Evolutionary conservation across 37 sponge, comb jelly and placozoan species (phyloP).

Genomic region (Crambe crambe): DNA sequence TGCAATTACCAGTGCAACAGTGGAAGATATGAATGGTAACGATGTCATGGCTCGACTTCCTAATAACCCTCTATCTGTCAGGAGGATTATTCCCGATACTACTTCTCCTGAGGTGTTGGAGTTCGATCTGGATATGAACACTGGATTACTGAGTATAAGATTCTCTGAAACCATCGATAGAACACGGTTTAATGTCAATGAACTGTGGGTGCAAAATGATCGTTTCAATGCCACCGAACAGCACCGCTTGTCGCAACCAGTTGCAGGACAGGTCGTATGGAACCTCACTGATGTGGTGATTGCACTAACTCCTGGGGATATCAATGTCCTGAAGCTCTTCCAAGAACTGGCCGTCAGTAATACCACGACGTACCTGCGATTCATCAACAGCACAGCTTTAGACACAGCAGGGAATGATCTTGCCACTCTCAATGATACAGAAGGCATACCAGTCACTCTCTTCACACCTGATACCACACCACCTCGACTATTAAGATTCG

Average conservation of each 20-base stretch:
- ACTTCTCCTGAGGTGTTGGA: conserved; percentile 29
- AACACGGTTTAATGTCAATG: conserved; percentile 27
- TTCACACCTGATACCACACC: conserved; percentile 80
- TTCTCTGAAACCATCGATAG: conserved; percentile 80
- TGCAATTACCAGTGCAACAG: conserved; percentile 44
- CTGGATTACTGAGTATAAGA: conserved; percentile 53
- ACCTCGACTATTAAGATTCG: conserved; percentile 57
- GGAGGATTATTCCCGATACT: conserved; percentile 33
- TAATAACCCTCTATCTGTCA: conserved; percentile 17
- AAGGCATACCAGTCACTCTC: conserved; percentile 39
- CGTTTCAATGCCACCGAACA: conserved; percentile 35
- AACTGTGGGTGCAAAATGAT: conserved; percentile 62
- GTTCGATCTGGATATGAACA: conserved; percentile 78
- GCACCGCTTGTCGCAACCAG: conserved; percentile 26
- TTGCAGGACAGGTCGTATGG: conserved; percentile 7
- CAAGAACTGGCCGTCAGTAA: conserved; percentile 48
- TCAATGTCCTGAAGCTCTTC: conserved; percentile 71
- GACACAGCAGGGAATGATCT: conserved; percentile 65
- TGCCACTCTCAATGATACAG: conserved; percentile 42
- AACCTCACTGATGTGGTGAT: conserved; percentile 61
- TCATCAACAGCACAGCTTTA: conserved; percentile 28
- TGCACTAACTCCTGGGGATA: conserved; percentile 40
- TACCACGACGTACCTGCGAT: conserved; percentile 68
- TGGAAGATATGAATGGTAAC: conserved; percentile 88
- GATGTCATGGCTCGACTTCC: conserved; percentile 20